Percentiles rank a stretch among this genome's conserved stretches.
Evolutionary conservation across 1,140 invertebrate genomes (phyloP).

Genomic region (Brachionus koreanus): DNA sequence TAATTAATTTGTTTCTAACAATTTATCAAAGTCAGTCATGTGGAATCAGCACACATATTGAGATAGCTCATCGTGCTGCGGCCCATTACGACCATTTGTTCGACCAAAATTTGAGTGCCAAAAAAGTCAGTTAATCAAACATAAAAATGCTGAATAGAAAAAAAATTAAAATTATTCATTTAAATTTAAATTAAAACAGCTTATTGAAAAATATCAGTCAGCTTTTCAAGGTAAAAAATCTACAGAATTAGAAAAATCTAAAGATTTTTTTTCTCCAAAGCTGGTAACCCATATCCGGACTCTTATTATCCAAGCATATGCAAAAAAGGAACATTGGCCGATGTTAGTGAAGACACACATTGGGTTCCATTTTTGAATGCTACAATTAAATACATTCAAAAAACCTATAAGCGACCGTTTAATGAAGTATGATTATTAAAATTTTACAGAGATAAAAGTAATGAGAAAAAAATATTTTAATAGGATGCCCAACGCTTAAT

Average conservation of each 20-base stretch:
- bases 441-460: too few relatives aligned
- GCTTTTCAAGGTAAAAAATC: conserved; percentile 52
- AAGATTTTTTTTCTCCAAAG: conserved; percentile 44
- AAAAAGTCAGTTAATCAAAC: conserved; percentile 28
- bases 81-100: conserved; percentile 39
- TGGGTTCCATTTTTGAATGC: conserved; percentile 55
- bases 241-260: too few relatives aligned
- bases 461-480: too few relatives aligned
- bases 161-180: too few relatives aligned
- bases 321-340: conserved; percentile 48
- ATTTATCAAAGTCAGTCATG: conserved; percentile 19
- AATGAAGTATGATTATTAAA: too few relatives aligned
- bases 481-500: conserved; percentile 53
- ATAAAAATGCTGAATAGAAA: too few relatives aligned
- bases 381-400: conserved; percentile 53
- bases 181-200: too few relatives aligned
- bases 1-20: neutral
- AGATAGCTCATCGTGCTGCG: conserved; percentile 47
- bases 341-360: conserved; percentile 49
- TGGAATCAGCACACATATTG: conserved; percentile 48
- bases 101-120: conserved; percentile 35
- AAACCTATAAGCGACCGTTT: conserved; percentile 51
- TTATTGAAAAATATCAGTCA: conserved; percentile 53
- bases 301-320: conserved; percentile 51
- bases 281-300: conserved; percentile 55